phyloP scores from a whole-genome alignment of 2,888 invertebrate species.

The Corythucha ciliata region DNA sequence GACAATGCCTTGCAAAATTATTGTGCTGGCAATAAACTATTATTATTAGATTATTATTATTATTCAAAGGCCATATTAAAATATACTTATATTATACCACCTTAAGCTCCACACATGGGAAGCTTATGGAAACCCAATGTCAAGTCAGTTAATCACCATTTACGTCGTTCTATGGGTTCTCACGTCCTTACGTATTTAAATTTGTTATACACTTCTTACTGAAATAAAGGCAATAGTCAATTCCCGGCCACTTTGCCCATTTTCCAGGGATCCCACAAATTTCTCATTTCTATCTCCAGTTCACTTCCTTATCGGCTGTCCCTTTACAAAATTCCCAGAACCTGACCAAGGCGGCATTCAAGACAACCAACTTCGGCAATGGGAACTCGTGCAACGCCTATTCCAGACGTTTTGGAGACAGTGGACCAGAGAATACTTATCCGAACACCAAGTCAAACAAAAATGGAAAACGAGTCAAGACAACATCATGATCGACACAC shows the following conservation, averaged over 20 bases:
- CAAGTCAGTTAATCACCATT: constrained; percentile 21
- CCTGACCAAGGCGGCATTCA: background rate
- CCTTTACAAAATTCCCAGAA: background rate
- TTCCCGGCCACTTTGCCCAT: background rate
- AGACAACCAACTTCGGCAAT: background rate
- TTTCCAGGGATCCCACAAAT: background rate
- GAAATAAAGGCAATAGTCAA: background rate
- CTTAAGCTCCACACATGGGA: constrained; percentile 20
- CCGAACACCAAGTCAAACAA: background rate
- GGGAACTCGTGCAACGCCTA: background rate
- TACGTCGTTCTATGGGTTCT: constrained; percentile 16
- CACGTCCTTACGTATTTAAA: constrained; percentile 24
- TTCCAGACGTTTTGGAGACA: background rate
- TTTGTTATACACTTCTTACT: constrained; percentile 26
- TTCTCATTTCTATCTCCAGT: background rate
- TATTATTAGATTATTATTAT: too few relatives aligned
- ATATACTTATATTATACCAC: constrained; percentile 31
- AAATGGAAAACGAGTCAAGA: constrained; percentile 3
- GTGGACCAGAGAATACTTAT: background rate
- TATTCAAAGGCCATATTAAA: too few relatives aligned
- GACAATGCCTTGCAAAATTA: too few relatives aligned
- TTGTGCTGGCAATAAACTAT: too few relatives aligned
- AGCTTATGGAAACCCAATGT: constrained; percentile 25
- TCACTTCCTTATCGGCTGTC: background rate
- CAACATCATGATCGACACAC: too few relatives aligned